Percentiles rank a stretch among this genome's conserved stretches.
These are phyloP conservation scores for Nudaria mundana DNA, from an alignment of 2,888 invertebrate species.

Conservation along the genomic window DNA sequence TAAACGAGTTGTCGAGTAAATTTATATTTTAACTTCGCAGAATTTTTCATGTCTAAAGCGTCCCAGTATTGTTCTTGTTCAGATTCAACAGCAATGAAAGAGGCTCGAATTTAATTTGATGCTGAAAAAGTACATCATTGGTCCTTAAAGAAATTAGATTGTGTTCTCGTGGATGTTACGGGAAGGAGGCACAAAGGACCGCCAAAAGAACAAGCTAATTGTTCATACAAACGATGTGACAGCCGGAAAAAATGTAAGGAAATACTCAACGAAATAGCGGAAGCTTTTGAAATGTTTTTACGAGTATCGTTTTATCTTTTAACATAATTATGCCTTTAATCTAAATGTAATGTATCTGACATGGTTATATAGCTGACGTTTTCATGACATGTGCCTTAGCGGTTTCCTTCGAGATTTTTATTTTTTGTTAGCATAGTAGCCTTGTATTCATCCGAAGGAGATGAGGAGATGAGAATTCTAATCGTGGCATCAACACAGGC, in stretches of 20 bases:
- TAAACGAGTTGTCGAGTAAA: constrained; percentile 34
- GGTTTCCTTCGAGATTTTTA: too few relatives aligned
- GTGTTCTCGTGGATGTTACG: constrained; percentile 45
- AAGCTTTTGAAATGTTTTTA: constrained; percentile 42
- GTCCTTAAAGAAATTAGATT: constrained; percentile 47
- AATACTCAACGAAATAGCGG: constrained; percentile 45
- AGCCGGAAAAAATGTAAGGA: constrained; percentile 43
- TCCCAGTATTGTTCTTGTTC: constrained; percentile 14
- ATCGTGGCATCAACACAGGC: too few relatives aligned
- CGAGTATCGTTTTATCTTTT: constrained; percentile 20
- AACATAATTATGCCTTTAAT: constrained; percentile 15
- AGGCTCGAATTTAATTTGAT: constrained; percentile 22
- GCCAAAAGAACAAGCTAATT: constrained; percentile 48
- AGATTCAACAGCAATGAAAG: constrained; percentile 20
- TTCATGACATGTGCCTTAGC: background rate
- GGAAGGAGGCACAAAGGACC: constrained; percentile 38
- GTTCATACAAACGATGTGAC: constrained; percentile 54
- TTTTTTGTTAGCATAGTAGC: too few relatives aligned
- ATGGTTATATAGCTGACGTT: background rate
- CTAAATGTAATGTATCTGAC: background rate
- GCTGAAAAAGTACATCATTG: constrained; percentile 36
- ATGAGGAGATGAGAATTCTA: too few relatives aligned
- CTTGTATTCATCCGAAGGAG: too few relatives aligned
- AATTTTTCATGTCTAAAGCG: constrained; percentile 22
- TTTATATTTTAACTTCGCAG: constrained; percentile 43